Evolutionary conservation across 2,797 vertebrate genomes (phyloP), one percentile per base, ranked within the genome.

Genomic region (Sebastes paucispinis): DNA sequence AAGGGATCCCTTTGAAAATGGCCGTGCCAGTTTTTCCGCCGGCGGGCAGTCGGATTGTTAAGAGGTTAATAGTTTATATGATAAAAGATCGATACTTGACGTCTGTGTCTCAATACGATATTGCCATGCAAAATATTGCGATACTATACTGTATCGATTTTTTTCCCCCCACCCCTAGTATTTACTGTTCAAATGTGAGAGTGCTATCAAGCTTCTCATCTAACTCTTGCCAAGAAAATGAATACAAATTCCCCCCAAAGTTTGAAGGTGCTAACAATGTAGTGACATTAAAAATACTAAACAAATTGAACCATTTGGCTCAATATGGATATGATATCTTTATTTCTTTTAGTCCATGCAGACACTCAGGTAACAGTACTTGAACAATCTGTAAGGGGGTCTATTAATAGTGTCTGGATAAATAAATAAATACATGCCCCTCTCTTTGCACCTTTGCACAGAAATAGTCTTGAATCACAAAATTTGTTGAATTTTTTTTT

Each of bases 231-330:
- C 36, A 14, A 72, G 36, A 63, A 34, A 32, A n/a, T 2, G 0
- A 62, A 62, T 29, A 59, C 3, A n/a, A 29, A 16, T 31, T 31
- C 1, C 1, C 29, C 29, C 29, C 2, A 7, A 29, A 29, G 6
- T 29, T 18, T 29, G 29, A 24, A 50, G 5, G 8, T n/a, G 4
- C 1, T 5, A 32, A 6, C 6, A 29, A 8, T 34, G 7, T 22
- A 32, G 32, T 31, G 7, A n/a, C 3, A 13, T 58, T 9, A 27
- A 74, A 68, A 20, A 0, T 9, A 14, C 14, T 8, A 50, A 16
- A 32, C 1, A 25, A 1, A 47, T 47, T 3, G 0, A 52, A 24
- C 5, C 5, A 32, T 27, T 1, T 29, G 8, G 8, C 9, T 29
- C 20, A 58, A 2, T 8, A 24, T 25, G 16, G n/a, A 20, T 5